phyloP scores from a whole-genome alignment of 2,113 vertebrate species.

The Zosterops borbonicus region DNA sequence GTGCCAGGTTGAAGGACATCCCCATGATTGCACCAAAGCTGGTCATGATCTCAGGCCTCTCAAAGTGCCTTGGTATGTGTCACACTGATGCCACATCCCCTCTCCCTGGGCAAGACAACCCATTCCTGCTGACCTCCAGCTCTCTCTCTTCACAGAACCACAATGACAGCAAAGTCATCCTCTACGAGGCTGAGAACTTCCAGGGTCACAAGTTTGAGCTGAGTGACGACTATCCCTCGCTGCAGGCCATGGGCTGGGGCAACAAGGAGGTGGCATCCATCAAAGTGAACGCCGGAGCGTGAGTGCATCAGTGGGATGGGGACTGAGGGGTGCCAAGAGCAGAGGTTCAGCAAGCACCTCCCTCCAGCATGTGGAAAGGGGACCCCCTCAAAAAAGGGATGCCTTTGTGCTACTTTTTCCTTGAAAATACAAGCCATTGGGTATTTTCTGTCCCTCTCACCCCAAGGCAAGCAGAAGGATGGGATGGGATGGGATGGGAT shows the following conservation, averaged over 20 bases:
- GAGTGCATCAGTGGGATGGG: slow-evolving; percentile 55
- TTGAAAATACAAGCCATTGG: neutral
- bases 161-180: slow-evolving; percentile 91
- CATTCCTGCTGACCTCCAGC: neutral
- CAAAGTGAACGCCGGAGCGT: slow-evolving; percentile 94
- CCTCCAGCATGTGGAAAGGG: neutral
- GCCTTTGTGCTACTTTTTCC: neutral
- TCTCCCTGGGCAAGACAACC: neutral
- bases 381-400: neutral
- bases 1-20: neutral
- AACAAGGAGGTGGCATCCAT: slow-evolving; percentile 93
- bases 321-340: fast-evolving
- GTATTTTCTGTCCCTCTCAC: neutral
- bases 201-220: slow-evolving; percentile 94
- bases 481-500: neutral
- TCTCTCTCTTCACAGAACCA: slow-evolving; percentile 79
- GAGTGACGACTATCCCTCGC: slow-evolving; percentile 91
- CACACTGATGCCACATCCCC: neutral
- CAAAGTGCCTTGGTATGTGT: neutral
- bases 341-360: neutral
- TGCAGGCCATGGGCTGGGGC: slow-evolving; percentile 96
- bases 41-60: neutral
- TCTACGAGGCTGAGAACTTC: slow-evolving; percentile 93
- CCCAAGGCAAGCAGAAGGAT: neutral
- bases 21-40: neutral